Evolutionary conservation across 2,797 vertebrate species (phyloP).

Genomic region (Cynodonichthys magdalenae): DNA sequence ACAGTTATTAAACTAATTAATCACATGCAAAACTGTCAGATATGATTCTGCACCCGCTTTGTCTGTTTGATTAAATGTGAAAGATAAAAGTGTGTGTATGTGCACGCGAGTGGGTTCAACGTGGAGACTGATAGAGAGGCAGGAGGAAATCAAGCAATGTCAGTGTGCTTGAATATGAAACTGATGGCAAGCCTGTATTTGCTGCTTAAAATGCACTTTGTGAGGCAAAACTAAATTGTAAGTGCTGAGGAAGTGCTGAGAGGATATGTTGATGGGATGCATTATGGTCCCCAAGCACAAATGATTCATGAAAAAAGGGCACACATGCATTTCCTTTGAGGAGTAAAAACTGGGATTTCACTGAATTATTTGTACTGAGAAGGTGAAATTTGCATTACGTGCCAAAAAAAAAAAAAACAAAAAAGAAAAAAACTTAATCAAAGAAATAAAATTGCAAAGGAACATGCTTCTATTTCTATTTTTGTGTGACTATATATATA

Average conservation of each 20-base stretch:
- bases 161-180: slow-evolving; percentile 38
- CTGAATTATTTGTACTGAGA: slow-evolving; percentile 67
- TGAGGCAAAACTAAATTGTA: slow-evolving; percentile 52
- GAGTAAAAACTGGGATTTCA: slow-evolving; percentile 65
- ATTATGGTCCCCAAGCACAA: slow-evolving; percentile 71
- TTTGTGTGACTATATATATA: too few species aligned
- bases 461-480: not conserved
- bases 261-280: slow-evolving; percentile 66
- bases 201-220: slow-evolving; percentile 70
- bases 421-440: slow-evolving; percentile 25
- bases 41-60: slow-evolving; percentile 60
- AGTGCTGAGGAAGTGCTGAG: slow-evolving; percentile 64
- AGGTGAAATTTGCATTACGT: slow-evolving; percentile 25
- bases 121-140: slow-evolving; percentile 6
- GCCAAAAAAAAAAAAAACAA: slow-evolving; percentile 16
- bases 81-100: slow-evolving; percentile 38
- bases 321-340: slow-evolving; percentile 64
- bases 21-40: slow-evolving; percentile 77
- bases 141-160: slow-evolving; percentile 36
- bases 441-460: slow-evolving; percentile 14
- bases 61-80: slow-evolving; percentile 73
- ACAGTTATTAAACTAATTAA: slow-evolving; percentile 80
- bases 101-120: slow-evolving; percentile 22
- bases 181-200: slow-evolving; percentile 53
- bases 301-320: slow-evolving; percentile 73